Percentiles rank a stretch among this genome's conserved stretches.
Conservation (phyloP, 2,888 invertebrate genomes). For the Gonocerus acuteangulatus region DNA sequence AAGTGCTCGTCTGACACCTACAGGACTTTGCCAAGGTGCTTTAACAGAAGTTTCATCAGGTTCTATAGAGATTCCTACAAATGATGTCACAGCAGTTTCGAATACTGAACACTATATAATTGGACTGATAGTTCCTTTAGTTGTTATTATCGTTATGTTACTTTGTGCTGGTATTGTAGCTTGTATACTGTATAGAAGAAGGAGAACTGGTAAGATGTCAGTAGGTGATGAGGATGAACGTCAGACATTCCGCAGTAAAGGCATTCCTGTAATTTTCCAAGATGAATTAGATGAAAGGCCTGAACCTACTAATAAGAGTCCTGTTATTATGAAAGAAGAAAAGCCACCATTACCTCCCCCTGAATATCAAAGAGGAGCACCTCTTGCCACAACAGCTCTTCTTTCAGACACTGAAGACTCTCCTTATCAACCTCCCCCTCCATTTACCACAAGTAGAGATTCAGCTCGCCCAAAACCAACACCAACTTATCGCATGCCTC, state of each 20-base stretch:
- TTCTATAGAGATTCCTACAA: slow-evolving; percentile 28
- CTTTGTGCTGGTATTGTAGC: slow-evolving; percentile 79
- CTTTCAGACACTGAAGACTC: slow-evolving; percentile 49
- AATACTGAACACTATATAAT: slow-evolving; percentile 46
- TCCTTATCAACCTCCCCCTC: slow-evolving; percentile 86
- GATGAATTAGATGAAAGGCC: slow-evolving; percentile 93
- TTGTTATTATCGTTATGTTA: slow-evolving; percentile 81
- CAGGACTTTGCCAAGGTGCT: slow-evolving; percentile 53
- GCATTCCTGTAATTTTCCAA: slow-evolving; percentile 91
- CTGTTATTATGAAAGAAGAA: slow-evolving; percentile 89
- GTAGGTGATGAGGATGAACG: slow-evolving; percentile 69
- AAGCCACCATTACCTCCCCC: slow-evolving; percentile 86
- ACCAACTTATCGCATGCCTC: slow-evolving; percentile 89
- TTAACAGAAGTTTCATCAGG: slow-evolving; percentile 43
- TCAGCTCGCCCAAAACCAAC: slow-evolving; percentile 66
- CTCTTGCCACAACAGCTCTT: slow-evolving; percentile 44
- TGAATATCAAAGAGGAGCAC: slow-evolving; percentile 55
- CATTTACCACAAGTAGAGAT: slow-evolving; percentile 67
- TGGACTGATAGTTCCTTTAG: slow-evolving; percentile 81
- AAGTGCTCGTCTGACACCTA: slow-evolving; percentile 54
- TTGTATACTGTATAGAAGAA: slow-evolving; percentile 74
- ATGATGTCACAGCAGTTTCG: slow-evolving; percentile 38
- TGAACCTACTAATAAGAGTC: slow-evolving; percentile 74
- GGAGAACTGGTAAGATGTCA: slow-evolving; percentile 74
- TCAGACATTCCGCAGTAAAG: slow-evolving; percentile 72